Base-by-base conservation (phyloP, 2,888 invertebrate species). In the Acrobasis repandana region DNA sequence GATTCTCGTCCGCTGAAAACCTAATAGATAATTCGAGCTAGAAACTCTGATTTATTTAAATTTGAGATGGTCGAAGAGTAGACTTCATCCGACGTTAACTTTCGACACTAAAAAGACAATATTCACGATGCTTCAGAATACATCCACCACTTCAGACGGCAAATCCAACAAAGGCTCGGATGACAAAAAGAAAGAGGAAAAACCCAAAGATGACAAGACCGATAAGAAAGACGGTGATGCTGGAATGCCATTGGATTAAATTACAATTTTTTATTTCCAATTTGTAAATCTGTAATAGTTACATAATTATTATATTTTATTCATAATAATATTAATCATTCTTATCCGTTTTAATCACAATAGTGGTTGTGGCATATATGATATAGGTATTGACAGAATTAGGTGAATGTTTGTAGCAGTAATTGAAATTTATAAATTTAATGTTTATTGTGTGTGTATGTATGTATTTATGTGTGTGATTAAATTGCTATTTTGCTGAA, bases 121-220 rank as follows among this genome's bases (percentile, higher is more conserved):
- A n/a, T 96, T 98, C 59, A 96, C 95, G 79, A 98, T 98, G 5
- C 93, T 98, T 69, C 97, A 98, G 77, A 95, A 94, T 65, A 93
- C 95, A 63, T 91, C 93, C 20, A 84, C n/a, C n/a, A n/a, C 82
- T 9, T 75, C 85, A 0, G 88, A 88, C 16, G 68, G 65, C 65
- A 86, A 83, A 67, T 65, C 89, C 15, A 86, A 88, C 75, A 76
- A 80, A 3, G 72, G 64, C 28, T 2, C 8, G 1, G 76, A 77
- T 18, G 79, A 78, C 20, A 80, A 88, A 58, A 86, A 86, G 65
- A 82, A 82, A 65, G 83, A 82, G 16, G 82, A 79, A 0, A 79
- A 81, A 63, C 71, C 88, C 1, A 88, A 90, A 66, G 89, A 92
- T 46, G 79, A 81, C 47, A 82, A 81, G 56, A 73, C 73, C 48